Conservation (phyloP, 2,797 vertebrate species). For the Dendrocincla tyrannina region DNA sequence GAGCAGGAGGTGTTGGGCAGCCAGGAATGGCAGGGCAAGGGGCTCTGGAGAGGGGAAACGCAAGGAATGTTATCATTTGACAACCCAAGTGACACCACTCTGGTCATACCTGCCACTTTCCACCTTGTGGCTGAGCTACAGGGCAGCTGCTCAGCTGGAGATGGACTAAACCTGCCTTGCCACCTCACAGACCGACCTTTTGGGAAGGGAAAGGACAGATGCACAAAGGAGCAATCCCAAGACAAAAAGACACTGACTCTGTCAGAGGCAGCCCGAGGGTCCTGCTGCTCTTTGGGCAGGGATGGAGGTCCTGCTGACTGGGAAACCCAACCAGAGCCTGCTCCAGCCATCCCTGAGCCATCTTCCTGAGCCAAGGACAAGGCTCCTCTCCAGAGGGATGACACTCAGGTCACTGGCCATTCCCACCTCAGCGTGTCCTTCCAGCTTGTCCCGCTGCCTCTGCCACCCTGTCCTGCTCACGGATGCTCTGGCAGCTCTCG, state of each 20-base stretch:
- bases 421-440: not conserved
- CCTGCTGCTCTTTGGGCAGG: accelerated
- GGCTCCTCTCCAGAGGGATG: not conserved
- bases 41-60: not conserved
- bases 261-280: not conserved
- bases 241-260: not conserved
- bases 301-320: not conserved
- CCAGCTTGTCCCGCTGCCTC: not conserved
- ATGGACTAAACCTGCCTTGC: accelerated
- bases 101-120: accelerated
- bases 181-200: accelerated
- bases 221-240: not conserved
- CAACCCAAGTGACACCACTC: accelerated
- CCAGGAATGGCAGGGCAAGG: constrained; percentile 25
- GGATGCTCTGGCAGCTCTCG: not conserved
- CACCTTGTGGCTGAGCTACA: not conserved
- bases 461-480: not conserved
- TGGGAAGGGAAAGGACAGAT: accelerated
- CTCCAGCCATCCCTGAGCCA: not conserved
- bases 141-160: not conserved
- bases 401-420: accelerated
- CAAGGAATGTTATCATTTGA: not conserved
- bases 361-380: accelerated
- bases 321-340: accelerated
- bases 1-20: not conserved